Base-by-base conservation (phyloP, 2,113 vertebrate genomes). In the Entomyzon cyanotis region DNA sequence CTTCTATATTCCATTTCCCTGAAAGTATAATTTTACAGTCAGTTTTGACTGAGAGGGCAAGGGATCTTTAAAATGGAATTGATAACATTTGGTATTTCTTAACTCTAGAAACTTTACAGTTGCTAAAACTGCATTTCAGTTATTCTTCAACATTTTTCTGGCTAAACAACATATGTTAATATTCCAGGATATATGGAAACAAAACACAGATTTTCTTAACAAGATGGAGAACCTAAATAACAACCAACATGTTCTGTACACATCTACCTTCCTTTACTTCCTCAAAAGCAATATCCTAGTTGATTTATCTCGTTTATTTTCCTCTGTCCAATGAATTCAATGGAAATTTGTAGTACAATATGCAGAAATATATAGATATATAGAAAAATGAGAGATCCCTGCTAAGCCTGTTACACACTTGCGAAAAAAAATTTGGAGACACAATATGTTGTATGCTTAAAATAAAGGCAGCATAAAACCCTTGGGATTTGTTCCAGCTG, bases 361-460 rank as follows among this genome's bases (percentile, higher is more conserved):
- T 39, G 11, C 39, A 39, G 39, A 39, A 39, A 39, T 39, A 39
- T 9, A 37, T 8, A 37, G 46, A 59, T 30, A 37, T 0, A 3
- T 13, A 42, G 28, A 55, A 79, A 95, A 94, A 63, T 15, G 5
- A 63, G 5, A 2, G 4, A 3, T 63, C 55, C 10, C 5, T 47
- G 3, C 31, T 63, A 62, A 85, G 10, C 2, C 1, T 37, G 12
- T 44, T 42, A 55, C 11, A 73, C 16, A 18, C 3, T 15, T 27
- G 12, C 16, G 30, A 23, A 92, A 87, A 37, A 84, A 80, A 37
- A 25, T 31, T 11, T 68, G 35, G 44, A 95, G 30, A 37, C 8
- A 11, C 1, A 6, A 27, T 41, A 73, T 0, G 0, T 0, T 7
- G 79, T 35, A 68, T 18, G 46, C 35, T 55, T 69, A 30, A 76